Evolutionary conservation across 2,113 vertebrate genomes (phyloP), one percentile per base, ranked within the genome.

Genomic region (Triplophysa siluroides): DNA sequence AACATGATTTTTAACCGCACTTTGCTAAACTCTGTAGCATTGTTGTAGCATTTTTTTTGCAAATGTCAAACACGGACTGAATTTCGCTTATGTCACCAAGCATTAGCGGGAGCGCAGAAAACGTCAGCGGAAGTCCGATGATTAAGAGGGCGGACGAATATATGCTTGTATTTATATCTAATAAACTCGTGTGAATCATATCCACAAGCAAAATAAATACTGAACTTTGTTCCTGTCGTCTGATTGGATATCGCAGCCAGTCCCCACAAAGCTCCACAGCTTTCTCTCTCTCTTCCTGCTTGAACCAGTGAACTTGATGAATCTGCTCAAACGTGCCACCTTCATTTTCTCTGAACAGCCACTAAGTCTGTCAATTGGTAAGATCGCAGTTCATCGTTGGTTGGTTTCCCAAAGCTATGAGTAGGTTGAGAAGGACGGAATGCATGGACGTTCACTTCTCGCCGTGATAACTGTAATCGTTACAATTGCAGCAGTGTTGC

Each of bases 391-490:
- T 62, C 23, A 54, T 65, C 69, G 62, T 43, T 83, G 81, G 33
- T 69, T 81, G 74, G 29, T 70, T 69, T 50, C 24, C 23, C 52
- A 43, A 79, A 52, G 45, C 54, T 70, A 56, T 78, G 14, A 64
- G 24, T 45, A 65, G 19, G 65, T 50, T 60, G 56, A 19, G 26
- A 41, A 38, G 54, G 11, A 56, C 56, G 63, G 69, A 78, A 86
- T 86, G 82, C 87, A 86, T 69, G 89, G 88, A 52, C 78, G 71
- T 74, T 87, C 79, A 64, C 85, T 78, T 79, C 83, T 92, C 43
- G 87, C 83, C 69, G 41, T 86, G 29, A 1, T 89, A 78, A 83
- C 87, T 13, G 81, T 89, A 5, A 84, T 85, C 18, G 83, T 91
- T 79, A 76, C 90, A 33, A 52, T 92, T 81, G 38, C 89, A 73